Base-by-base conservation (phyloP, 2,113 vertebrate species). In the Plecturocebus donacophilus region DNA sequence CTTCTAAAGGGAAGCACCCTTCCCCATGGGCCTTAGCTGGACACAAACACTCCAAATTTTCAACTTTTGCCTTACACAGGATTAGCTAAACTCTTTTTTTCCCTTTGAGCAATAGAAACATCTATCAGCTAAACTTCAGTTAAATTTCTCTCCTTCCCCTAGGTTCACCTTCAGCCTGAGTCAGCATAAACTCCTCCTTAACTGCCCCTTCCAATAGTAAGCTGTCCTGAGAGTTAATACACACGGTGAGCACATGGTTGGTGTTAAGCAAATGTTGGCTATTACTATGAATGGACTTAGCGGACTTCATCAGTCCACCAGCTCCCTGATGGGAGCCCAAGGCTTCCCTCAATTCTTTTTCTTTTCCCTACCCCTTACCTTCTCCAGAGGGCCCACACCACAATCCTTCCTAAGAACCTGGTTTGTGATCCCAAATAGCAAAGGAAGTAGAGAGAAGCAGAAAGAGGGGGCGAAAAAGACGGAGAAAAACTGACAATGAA, bases 391-490 rank as follows among this genome's bases (percentile, higher is more conserved):
- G 0, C 9, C 32, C 8, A 42, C 13, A 20, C 25, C 35, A 7
- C 64, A 75, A 85, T 38, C 40, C 1, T 52, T 70, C 61, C 52
- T 91, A 40, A 88, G 61, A 80, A 49, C n/a, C n/a, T 58, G 12
- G 21, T 58, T 40, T 45, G 21, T 10, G 45, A 75, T 21, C 25
- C 5, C 70, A 45, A 81, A 58, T 16, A 75, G 13, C 64, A 94
- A 94, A 94, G 42, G 4, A 91, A 79, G 21, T 25, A 47, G 61
- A 70, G 9, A 84, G 16, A 27, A 42, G 13, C n/a, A 73, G n/a
- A 66, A 91, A n/a, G 27, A 2, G 12, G 61, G 4, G 0, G 5
- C 0, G 4, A 14, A 30, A 30, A 13, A 64, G 12, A 64, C 6
- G 5, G 35, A 54, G 11, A 68, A 95, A 95, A 95, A 85, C 52